Evolutionary conservation across 2,797 vertebrate genomes (phyloP), one percentile per base, ranked within the genome.

Genomic region (Smutsia gigantea): DNA sequence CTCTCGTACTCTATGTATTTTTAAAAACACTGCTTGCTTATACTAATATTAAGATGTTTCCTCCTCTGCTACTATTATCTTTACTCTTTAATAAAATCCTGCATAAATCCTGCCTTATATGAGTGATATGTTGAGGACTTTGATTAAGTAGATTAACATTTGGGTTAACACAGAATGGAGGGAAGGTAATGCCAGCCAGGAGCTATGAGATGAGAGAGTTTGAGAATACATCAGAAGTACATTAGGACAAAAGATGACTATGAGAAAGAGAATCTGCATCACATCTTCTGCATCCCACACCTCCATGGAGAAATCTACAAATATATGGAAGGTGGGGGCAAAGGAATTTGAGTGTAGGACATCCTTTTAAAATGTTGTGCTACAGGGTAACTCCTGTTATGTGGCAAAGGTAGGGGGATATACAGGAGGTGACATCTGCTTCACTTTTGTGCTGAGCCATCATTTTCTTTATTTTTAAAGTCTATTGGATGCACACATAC

Each of bases 381-480:
- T 68, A 29, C 25, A 79, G 49, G 79, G 5, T 8, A 9, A 85
- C 14, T 71, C n/a, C 25, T 84, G 10, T 15, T 91, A 2, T 59
- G 18, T 90, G 29, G 39, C 4, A n/a, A 88, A 90, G 25, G 72
- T 83, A 49, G 34, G 29, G 13, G 13, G 7, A 49, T 68, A 63
- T 57, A 14, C 15, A 42, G 78, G 49, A 94, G 68, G 37, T 84
- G 25, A 61, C 17, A 21, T 77, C 21, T 51, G 27, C 19, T 94
- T 39, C 27, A 25, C 72, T 66, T 81, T 94, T 87, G 51, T 85
- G 64, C 11, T 77, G 29, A 86, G 29, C 9, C 29, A 77, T 49
- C 2, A 29, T 57, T 95, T 90, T 78, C 14, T 93, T 88, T 55
- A 63, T 79, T 78, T 90, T 82, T 85, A 34, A 66, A 93, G 61